phyloP scores from a whole-genome alignment of 2,888 invertebrate genomes.

The Erpobdella octoculata region DNA sequence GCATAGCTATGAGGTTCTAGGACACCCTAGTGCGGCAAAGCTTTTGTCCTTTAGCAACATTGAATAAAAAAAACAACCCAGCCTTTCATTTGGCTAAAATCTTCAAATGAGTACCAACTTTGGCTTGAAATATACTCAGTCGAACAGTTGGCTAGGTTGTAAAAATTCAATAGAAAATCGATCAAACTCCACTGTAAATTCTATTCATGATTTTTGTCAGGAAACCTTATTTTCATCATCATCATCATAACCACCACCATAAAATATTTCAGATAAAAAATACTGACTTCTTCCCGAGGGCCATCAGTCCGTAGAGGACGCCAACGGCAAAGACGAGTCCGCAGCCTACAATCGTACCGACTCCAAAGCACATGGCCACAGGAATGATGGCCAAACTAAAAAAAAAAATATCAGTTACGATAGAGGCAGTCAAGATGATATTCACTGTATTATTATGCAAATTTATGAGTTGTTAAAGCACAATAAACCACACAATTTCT shows the following conservation, averaged over 20 bases:
- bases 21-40: too few relatives aligned
- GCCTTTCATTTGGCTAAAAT: too few relatives aligned
- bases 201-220: neutral
- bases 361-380: constrained; percentile 35
- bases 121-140: too few relatives aligned
- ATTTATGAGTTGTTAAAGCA: neutral
- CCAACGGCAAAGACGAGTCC: constrained; percentile 37
- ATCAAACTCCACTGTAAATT: too few relatives aligned
- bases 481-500: neutral
- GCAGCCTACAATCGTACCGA: constrained; percentile 34
- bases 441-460: neutral
- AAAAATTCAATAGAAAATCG: too few relatives aligned
- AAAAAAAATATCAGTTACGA: neutral
- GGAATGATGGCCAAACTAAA: constrained; percentile 36
- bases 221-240: neutral
- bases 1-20: too few relatives aligned
- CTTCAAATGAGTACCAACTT: too few relatives aligned
- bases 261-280: neutral
- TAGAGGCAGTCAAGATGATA: neutral
- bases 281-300: constrained; percentile 39
- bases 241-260: neutral
- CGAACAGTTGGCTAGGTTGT: too few relatives aligned
- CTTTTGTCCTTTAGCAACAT: too few relatives aligned
- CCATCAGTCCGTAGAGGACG: constrained; percentile 38
- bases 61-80: too few relatives aligned